Percentiles rank a stretch among this genome's conserved stretches.
Conservation (phyloP, 2,797 vertebrate genomes). For the Aldrovandia affinis region DNA sequence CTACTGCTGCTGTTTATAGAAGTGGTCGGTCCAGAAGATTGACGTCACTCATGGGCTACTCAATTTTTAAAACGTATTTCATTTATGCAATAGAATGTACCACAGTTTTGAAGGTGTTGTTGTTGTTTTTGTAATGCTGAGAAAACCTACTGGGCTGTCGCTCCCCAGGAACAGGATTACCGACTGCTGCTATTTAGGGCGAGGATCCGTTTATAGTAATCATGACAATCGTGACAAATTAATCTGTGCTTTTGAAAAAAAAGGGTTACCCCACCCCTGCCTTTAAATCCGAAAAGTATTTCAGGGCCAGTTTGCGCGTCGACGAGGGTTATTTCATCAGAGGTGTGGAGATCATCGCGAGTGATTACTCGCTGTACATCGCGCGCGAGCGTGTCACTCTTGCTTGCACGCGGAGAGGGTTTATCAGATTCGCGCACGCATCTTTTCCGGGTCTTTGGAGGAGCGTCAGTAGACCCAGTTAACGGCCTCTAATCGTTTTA, state of each 20-base stretch:
- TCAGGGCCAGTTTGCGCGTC: not conserved
- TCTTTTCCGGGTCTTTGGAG: not conserved
- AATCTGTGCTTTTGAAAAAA: not conserved
- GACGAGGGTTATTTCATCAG: not conserved
- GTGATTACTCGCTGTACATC: not conserved
- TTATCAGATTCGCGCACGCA: not conserved
- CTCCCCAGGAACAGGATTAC: not conserved
- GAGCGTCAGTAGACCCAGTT: slow-evolving; percentile 5
- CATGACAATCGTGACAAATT: not conserved
- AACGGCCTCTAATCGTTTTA: slow-evolving; percentile 30
- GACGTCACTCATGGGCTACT: too few relatives aligned
- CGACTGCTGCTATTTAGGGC: not conserved
- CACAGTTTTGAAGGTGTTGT: not conserved
- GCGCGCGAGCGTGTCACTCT: too few relatives aligned
- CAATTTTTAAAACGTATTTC: not conserved
- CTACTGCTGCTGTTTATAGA: too few relatives aligned
- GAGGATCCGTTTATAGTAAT: not conserved
- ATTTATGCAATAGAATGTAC: not conserved
- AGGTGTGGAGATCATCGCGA: not conserved
- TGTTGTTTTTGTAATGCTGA: not conserved
- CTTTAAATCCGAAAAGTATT: not conserved
- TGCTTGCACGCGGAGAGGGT: not conserved
- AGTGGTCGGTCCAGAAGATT: too few relatives aligned
- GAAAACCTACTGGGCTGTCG: not conserved
- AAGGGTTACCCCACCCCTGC: not conserved